Conservation (phyloP, 2,888 invertebrate genomes). For the Ormia ochracea region DNA sequence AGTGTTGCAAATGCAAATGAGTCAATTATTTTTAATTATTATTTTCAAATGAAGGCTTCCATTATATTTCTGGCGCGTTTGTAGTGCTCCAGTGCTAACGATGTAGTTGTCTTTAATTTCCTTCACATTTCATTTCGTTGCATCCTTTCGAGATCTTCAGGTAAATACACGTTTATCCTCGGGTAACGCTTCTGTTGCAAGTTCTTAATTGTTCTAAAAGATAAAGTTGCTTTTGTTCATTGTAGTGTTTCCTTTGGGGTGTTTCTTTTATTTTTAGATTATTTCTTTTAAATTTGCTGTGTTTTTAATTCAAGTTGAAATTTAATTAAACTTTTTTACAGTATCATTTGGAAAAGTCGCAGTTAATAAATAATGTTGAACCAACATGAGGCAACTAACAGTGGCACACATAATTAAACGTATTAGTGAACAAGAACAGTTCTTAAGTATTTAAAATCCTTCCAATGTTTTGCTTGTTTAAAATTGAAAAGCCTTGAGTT, state of each 20-base stretch:
- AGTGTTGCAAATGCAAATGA: no score
- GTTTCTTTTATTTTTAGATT: not conserved
- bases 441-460: no score
- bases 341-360: not conserved
- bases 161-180: conserved; percentile 9
- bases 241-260: not conserved
- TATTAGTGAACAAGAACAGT: no score
- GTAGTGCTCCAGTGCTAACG: no score
- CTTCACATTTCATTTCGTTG: no score
- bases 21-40: no score
- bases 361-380: conserved; percentile 4
- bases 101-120: no score
- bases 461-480: no score
- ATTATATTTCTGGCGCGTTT: no score
- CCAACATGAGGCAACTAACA: not conserved
- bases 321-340: conserved; percentile 17
- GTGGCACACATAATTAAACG: not conserved
- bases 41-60: no score
- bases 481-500: no score
- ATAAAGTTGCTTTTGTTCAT: not conserved
- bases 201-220: conserved; percentile 4
- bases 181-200: not conserved
- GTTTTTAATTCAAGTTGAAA: not conserved
- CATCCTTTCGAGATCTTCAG: no score
- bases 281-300: not conserved